phyloP scores from a whole-genome alignment of 2,113 vertebrate species.

The Perca schrenkii region DNA sequence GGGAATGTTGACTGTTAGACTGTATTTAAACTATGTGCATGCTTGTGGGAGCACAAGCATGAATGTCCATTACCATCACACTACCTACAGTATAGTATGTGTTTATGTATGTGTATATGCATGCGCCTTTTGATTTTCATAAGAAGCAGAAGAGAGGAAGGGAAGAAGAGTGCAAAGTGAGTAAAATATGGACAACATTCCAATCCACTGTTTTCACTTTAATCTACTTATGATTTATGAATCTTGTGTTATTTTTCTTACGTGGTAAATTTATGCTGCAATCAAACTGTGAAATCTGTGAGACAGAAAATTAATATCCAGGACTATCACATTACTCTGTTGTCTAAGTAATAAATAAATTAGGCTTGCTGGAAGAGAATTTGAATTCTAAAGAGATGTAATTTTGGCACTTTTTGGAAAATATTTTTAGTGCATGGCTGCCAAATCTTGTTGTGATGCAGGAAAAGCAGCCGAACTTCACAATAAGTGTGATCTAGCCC shows the following conservation, averaged over 20 bases:
- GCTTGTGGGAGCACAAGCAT: constrained; percentile 2
- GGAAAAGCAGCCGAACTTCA: not conserved
- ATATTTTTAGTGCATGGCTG: not conserved
- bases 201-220: constrained; percentile 22
- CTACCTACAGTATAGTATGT: not conserved
- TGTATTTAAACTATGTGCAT: constrained; percentile 45
- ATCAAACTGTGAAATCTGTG: constrained; percentile 6
- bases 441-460: not conserved
- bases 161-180: not conserved
- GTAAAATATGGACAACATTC: constrained; percentile 18
- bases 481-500: not conserved
- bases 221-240: constrained; percentile 24
- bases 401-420: constrained; percentile 11
- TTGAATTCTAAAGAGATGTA: constrained; percentile 34
- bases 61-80: not conserved
- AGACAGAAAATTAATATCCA: constrained; percentile 9
- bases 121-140: not conserved
- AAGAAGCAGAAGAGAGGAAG: not conserved
- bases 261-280: constrained; percentile 10
- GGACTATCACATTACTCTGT: not conserved
- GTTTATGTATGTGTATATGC: not conserved
- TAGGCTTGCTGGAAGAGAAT: constrained; percentile 12
- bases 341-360: constrained; percentile 12
- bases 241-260: constrained; percentile 17
- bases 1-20: constrained; percentile 56